These are phyloP conservation scores for Polydrusus pterygomalis DNA, from an alignment of 2,888 invertebrate genomes.

Conservation along the genomic window DNA sequence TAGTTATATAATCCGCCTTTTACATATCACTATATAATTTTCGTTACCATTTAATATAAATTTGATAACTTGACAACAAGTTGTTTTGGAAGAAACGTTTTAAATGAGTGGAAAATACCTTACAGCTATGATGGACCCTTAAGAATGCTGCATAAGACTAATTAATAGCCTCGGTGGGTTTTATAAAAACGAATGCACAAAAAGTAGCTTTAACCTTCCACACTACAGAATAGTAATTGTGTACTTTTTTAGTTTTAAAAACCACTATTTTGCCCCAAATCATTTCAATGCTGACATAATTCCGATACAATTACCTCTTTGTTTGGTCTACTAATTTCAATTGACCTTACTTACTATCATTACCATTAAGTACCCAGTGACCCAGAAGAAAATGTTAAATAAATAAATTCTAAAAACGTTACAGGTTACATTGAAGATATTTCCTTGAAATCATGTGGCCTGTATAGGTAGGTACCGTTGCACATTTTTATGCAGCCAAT, in stretches of 20 bases:
- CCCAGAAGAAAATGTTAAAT: slow-evolving; percentile 19
- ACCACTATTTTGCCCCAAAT: not conserved
- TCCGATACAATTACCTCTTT: slow-evolving; percentile 5
- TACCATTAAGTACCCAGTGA: slow-evolving; percentile 23
- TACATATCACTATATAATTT: too few relatives aligned
- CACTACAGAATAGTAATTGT: not conserved
- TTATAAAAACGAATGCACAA: not conserved
- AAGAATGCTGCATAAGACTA: too few relatives aligned
- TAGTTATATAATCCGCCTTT: too few relatives aligned
- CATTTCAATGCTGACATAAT: slow-evolving; percentile 14
- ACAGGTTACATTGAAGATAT: not conserved
- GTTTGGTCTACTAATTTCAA: slow-evolving; percentile 24
- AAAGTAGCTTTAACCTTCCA: not conserved
- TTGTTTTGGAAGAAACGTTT: too few relatives aligned
- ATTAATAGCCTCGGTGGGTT: too few relatives aligned
- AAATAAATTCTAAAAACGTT: slow-evolving; percentile 10
- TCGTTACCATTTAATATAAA: too few relatives aligned
- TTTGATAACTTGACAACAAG: too few relatives aligned
- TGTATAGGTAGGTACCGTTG: not conserved
- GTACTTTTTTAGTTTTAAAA: not conserved
- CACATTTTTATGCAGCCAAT: not conserved
- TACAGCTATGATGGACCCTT: too few relatives aligned
- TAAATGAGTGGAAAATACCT: too few relatives aligned
- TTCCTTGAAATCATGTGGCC: slow-evolving; percentile 3
- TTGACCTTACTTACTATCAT: slow-evolving; percentile 22